Base-by-base conservation (phyloP, 1,140 invertebrate species). In the Oreohelix idahoensis region DNA sequence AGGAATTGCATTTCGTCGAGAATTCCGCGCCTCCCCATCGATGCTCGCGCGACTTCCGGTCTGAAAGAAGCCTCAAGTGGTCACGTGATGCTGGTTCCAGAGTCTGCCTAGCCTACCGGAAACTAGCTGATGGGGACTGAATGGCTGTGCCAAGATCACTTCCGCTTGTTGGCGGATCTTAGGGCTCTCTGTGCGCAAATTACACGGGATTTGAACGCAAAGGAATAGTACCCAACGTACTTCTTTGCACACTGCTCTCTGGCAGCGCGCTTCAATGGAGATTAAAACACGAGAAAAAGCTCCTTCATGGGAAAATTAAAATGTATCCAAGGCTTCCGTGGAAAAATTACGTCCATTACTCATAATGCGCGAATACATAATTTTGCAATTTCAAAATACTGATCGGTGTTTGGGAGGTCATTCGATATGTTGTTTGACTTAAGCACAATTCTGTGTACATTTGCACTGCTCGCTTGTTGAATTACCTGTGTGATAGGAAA, bases 41-140 rank as follows among this genome's bases (percentile, higher is more conserved):
- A 69, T 39, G 53, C 77, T 45, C 77, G 77, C 77, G 77, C 36
- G 5, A 39, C 77, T 79, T 79, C 77, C 77, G 77, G 53, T 45
- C 63, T 35, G 0, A 10, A 35, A 42, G 75, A 69, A 53, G 77
- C 29, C 77, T 79, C 53, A 79, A 79, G 53, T 79, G 77, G 77
- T 79, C 77, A 79, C 77, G 77, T 79, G 77, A 79, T 29, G 32
- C 74, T 79, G 53, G 32, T 79, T 63, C 77, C 77, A 79, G 58
- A 69, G 53, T 26, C 38, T 11, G 77, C 58, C 58, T 36, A 26
- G 42, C 75, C 10, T 36, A 32, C 75, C 42, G 77, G 77, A 79
- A 79, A 53, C 39, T 53, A 20, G 77, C 77, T 79, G 77, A 79
- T 79, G 77, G 51, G 13, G 23, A 2, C 58, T 79, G 49, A 79